These are phyloP conservation scores for Sarcophaga subvicina DNA, from an alignment of 2,888 invertebrate species.

Conservation along the genomic window DNA sequence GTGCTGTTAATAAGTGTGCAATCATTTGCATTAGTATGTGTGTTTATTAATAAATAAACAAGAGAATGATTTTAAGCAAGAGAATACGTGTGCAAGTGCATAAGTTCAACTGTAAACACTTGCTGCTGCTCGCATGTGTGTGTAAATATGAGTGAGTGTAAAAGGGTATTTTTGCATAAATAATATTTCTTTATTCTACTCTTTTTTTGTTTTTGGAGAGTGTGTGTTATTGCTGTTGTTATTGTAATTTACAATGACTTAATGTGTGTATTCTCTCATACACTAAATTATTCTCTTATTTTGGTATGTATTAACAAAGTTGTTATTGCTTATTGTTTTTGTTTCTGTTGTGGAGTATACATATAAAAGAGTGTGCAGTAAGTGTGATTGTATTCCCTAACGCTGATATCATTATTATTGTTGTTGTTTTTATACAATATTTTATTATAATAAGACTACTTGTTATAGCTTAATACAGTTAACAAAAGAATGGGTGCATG, in stretches of 20 bases:
- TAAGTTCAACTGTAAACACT: background rate
- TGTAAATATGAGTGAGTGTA: slow-evolving; percentile 49
- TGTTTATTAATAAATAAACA: background rate
- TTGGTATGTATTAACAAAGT: slow-evolving; percentile 50
- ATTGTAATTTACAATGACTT: slow-evolving; percentile 75
- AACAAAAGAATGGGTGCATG: background rate
- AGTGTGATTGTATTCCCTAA: background rate
- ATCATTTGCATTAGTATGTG: background rate
- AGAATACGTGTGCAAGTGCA: slow-evolving; percentile 33
- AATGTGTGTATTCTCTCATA: slow-evolving; percentile 71
- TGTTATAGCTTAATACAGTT: slow-evolving; percentile 20
- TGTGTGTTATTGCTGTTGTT: slow-evolving; percentile 25
- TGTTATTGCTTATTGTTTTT: slow-evolving; percentile 47
- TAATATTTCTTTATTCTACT: slow-evolving; percentile 71
- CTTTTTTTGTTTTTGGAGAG: background rate
- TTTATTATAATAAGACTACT: slow-evolving; percentile 15
- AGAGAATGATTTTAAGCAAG: background rate
- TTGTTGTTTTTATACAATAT: slow-evolving; percentile 7
- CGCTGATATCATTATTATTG: background rate
- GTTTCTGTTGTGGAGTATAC: background rate
- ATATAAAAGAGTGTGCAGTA: background rate
- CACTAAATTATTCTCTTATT: background rate
- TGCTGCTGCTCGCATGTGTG: slow-evolving; percentile 29
- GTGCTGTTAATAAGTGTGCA: background rate
- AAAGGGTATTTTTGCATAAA: slow-evolving; percentile 74